phyloP scores from a whole-genome alignment of 2,888 invertebrate species.

The Drosophila barbarae region DNA sequence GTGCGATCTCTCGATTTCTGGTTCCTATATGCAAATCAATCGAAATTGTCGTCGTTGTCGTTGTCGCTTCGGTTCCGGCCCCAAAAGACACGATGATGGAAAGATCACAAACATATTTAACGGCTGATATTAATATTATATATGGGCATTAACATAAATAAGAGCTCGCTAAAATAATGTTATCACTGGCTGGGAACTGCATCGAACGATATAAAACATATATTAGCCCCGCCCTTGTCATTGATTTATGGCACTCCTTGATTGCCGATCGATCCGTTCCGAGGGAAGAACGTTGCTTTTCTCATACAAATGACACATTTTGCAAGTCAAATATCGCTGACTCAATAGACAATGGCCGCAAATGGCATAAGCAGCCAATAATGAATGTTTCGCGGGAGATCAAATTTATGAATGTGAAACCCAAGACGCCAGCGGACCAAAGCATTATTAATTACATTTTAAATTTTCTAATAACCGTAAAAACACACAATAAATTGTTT shows the following conservation, averaged over 20 bases:
- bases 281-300: slow-evolving; percentile 26
- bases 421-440: slow-evolving; percentile 47
- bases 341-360: slow-evolving; percentile 38
- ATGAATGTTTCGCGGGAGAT: slow-evolving; percentile 37
- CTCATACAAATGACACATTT: slow-evolving; percentile 49
- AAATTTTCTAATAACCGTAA: slow-evolving; percentile 66
- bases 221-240: slow-evolving; percentile 54
- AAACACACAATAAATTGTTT: slow-evolving; percentile 54
- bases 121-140: slow-evolving; percentile 33
- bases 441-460: slow-evolving; percentile 66
- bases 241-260: slow-evolving; percentile 32
- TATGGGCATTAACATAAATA: slow-evolving; percentile 50
- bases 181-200: slow-evolving; percentile 31
- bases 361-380: slow-evolving; percentile 42
- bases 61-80: slow-evolving; percentile 58
- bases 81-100: slow-evolving; percentile 40
- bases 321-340: slow-evolving; percentile 47
- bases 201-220: slow-evolving; percentile 33
- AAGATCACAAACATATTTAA: slow-evolving; percentile 32
- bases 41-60: slow-evolving; percentile 31
- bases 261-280: background rate
- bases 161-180: slow-evolving; percentile 35
- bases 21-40: slow-evolving; percentile 58
- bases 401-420: slow-evolving; percentile 58
- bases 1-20: slow-evolving; percentile 15